phyloP scores from a whole-genome alignment of 2,888 invertebrate genomes.

The Hirtodrosophila histrioides region DNA sequence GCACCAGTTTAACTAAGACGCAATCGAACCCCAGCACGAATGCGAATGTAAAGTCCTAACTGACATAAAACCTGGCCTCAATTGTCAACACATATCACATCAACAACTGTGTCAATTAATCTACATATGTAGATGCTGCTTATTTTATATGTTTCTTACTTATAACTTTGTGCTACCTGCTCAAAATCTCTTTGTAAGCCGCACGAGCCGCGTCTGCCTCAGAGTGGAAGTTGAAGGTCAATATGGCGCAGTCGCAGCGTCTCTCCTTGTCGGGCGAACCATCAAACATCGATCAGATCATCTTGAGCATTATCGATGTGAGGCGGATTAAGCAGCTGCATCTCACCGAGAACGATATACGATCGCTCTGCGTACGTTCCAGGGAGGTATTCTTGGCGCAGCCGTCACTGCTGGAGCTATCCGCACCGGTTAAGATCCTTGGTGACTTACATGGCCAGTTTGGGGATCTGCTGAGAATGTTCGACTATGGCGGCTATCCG shows the following conservation, averaged over 20 bases:
- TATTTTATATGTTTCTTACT: constrained; percentile 19
- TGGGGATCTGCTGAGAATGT: constrained; percentile 90
- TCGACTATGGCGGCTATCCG: constrained; percentile 98
- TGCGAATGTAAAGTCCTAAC: neutral
- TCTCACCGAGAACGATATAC: constrained; percentile 50
- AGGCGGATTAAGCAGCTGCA: constrained; percentile 44
- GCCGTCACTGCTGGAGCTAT: constrained; percentile 70
- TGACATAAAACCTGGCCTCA: constrained; percentile 6
- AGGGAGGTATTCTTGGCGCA: constrained; percentile 45
- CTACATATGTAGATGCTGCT: constrained; percentile 8
- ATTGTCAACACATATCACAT: constrained; percentile 32
- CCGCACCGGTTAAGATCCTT: constrained; percentile 49
- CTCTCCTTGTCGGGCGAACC: constrained; percentile 12
- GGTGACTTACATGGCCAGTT: constrained; percentile 59
- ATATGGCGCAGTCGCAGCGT: constrained; percentile 22
- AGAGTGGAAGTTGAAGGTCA: neutral
- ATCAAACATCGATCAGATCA: constrained; percentile 48
- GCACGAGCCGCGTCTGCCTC: constrained; percentile 4
- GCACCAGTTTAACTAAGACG: neutral
- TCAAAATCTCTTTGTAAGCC: constrained; percentile 39
- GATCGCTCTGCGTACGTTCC: constrained; percentile 38
- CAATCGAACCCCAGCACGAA: neutral
- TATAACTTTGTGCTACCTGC: neutral
- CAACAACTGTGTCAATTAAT: constrained; percentile 2
- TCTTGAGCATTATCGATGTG: constrained; percentile 45